Base-by-base conservation (phyloP, 2,888 invertebrate genomes). In the Eustalomyia histrio region DNA sequence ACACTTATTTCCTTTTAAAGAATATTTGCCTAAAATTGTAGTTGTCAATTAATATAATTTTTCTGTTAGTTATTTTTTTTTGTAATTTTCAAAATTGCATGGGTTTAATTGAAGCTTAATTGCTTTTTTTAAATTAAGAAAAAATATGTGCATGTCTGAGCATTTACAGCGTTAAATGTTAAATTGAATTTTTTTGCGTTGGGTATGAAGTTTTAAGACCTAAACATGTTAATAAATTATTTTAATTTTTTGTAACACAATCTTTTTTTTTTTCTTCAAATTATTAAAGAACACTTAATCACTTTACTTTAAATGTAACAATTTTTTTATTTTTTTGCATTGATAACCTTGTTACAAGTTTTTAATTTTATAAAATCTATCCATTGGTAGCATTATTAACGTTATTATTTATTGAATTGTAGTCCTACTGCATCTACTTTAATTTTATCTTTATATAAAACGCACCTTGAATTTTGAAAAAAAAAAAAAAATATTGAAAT, bases 401-500 rank as follows among this genome's bases (percentile, higher is more conserved):
- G 39, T 12, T 12, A 12, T 39, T 39, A 39, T 39, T 39, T 58
- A 60, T 58, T 21, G 50, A 61, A 57, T 55, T 72, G 35, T 24
- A 79, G 67, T 68, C 67, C 69, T 52, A 71, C 69, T 64, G 39
- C 76, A 33, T 68, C 58, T 65, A 29, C 29, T 6, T 29, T 18
- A 58, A 12, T 60, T 18, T 7, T 53, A 52, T 29, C 29, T 39
- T 43, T 72, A 65, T 9, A 67, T 72, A 35, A 72, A 78, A 78
- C 78, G 78, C 72, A 79, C 72, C 78, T 79, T 79, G 72, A 79
- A 67, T 39, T 60, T n/a, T n/a, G n/a, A n/a, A n/a, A n/a, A n/a
- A n/a, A n/a, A 50, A 47, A n/a, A 29, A 68, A 47, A 24, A 29
- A 33, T 4, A 63, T 63, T 55, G 10, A 64, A 60, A 24, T 21